Evolutionary conservation across 2,113 vertebrate species (phyloP), one percentile per base, ranked within the genome.

Genomic region (Perccottus glenii): DNA sequence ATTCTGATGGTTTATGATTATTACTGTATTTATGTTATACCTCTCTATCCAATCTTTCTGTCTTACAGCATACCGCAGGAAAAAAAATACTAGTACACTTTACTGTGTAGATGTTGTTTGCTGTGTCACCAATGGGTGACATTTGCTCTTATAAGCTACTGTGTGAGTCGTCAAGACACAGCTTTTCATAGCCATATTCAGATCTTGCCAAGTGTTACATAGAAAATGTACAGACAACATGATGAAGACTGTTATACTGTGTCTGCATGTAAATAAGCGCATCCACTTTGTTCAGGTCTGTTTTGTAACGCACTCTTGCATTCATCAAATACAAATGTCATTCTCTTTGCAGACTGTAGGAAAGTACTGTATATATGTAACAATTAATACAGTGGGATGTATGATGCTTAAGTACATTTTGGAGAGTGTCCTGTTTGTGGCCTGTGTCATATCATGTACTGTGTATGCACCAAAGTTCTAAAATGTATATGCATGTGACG

Each of bases 11-110:
- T 74, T 55, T 80, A 68, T 74, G 70, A 67, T 84, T 78, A 76
- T 85, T 86, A 87, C 82, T 85, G 82, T 86, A 87, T 83, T 77
- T 82, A 75, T 79, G 85, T 76, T 77, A 84, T 91, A 90, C 90
- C 87, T 91, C 88, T 81, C 84, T 85, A 83, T 80, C 70, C 83
- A 85, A 78, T 85, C 73, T 75, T 83, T 85, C 74, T 84, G 90
- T 90, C 87, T 89, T 90, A 86, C 70, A 63, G 50, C 73, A 63
- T 70, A 73, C 71, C 73, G 74, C 84, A 83, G 57, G 80, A 83
- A 67, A 73, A 65, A 77, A 76, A 71, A 33, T 12, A 32, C 33
- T 45, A 53, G 60, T 82, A 64, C 71, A 78, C 78, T 86, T 83
- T 78, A 80, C 67, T 32, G 78, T 80, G 67, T 84, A 87, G 75